Percentiles rank a stretch among this genome's conserved stretches.
Conservation (phyloP, 2,797 vertebrate species). For the Thaleichthys pacificus region DNA sequence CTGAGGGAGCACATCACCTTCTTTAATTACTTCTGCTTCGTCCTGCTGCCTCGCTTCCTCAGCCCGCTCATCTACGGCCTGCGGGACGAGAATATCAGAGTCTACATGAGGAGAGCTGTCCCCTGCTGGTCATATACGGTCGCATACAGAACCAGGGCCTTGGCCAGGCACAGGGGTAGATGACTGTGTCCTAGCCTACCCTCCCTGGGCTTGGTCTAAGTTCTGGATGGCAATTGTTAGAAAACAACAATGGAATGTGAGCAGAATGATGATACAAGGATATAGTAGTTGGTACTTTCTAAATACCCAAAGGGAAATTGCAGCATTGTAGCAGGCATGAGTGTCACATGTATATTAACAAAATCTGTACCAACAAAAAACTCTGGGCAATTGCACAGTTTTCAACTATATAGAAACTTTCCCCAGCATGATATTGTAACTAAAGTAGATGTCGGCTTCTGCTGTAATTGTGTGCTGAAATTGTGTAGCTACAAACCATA, state of each 20-base stretch:
- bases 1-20: constrained; percentile 56
- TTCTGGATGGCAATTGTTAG: not conserved
- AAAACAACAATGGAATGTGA: not conserved
- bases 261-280: not conserved
- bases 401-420: not conserved
- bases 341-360: too few species aligned
- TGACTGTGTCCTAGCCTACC: not conserved
- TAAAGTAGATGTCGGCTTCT: not conserved
- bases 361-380: not conserved
- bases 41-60: constrained; percentile 71
- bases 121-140: constrained; percentile 38
- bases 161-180: constrained; percentile 8
- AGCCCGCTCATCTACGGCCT: constrained; percentile 76
- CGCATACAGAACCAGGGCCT: not conserved
- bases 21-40: constrained; percentile 71
- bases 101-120: constrained; percentile 49
- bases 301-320: too few species aligned
- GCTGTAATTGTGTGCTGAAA: not conserved
- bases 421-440: not conserved
- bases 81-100: constrained; percentile 66
- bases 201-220: not conserved
- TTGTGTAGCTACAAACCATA: not conserved
- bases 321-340: too few species aligned
- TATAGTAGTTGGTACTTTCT: too few species aligned
- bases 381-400: not conserved